Percentiles rank a stretch among this genome's conserved stretches.
Evolutionary conservation across 2,888 invertebrate genomes (phyloP).

Genomic region (Micropterix aruncella): DNA sequence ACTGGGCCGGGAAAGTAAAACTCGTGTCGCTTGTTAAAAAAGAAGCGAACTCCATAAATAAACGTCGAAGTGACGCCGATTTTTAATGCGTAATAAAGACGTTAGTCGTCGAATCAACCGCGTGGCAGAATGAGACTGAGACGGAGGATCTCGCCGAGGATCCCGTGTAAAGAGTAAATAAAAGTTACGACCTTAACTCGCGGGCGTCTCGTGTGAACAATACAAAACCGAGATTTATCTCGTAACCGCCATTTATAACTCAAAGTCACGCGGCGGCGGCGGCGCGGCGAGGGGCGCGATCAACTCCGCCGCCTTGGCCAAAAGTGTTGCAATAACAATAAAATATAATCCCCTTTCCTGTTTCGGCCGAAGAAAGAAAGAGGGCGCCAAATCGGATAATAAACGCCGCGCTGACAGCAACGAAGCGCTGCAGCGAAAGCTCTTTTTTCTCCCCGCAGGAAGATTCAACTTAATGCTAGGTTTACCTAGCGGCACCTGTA

Average conservation of each 20-base stretch:
- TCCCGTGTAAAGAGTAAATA: not conserved
- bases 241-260: not conserved
- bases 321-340: slow-evolving; percentile 13
- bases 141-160: not conserved
- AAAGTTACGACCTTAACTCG: not conserved
- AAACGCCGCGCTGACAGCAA: not conserved
- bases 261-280: not conserved
- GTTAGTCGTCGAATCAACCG: too few relatives aligned
- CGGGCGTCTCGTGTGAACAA: not conserved
- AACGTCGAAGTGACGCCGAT: too few relatives aligned
- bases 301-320: slow-evolving; percentile 8
- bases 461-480: too few relatives aligned
- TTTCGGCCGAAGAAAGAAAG: not conserved
- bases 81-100: too few relatives aligned
- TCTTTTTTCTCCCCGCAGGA: too few relatives aligned
- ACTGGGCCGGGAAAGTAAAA: too few relatives aligned
- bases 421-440: too few relatives aligned
- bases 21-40: too few relatives aligned
- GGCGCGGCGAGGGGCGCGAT: not conserved
- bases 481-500: too few relatives aligned
- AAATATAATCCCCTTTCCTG: slow-evolving; percentile 7
- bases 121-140: too few relatives aligned
- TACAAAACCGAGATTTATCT: not conserved
- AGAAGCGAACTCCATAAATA: too few relatives aligned
- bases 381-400: not conserved